A percentile compares a stretch with the other conserved stretches of the same genome.
Evolutionary conservation across 2,113 vertebrate species (phyloP).

Genomic region (Zootoca vivipara): DNA sequence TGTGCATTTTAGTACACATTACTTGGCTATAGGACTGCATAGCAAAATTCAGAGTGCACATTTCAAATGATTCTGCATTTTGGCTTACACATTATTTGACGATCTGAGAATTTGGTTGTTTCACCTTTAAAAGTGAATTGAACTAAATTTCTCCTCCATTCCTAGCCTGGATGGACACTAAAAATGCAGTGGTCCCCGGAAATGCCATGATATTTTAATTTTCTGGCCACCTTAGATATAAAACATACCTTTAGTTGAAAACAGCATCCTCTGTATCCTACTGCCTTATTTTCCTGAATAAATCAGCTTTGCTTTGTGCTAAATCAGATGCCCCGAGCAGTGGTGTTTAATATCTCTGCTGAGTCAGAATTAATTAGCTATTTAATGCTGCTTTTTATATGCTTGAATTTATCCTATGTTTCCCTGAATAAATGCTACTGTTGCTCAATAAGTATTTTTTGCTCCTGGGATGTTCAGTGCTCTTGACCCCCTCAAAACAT

Average conservation of each 20-base stretch:
- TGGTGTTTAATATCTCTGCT: slow-evolving; percentile 19
- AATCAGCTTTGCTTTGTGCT: neutral
- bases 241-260: neutral
- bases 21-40: neutral
- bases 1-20: no score
- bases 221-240: neutral
- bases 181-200: no score
- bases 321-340: neutral
- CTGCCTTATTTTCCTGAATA: slow-evolving; percentile 2
- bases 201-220: neutral
- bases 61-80: neutral
- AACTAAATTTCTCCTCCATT: no score
- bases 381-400: slow-evolving; percentile 21
- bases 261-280: neutral
- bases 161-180: neutral
- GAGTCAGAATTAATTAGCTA: slow-evolving; percentile 4
- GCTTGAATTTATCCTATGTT: neutral
- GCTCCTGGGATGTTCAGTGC: neutral
- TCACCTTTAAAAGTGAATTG: neutral
- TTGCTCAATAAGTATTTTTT: neutral
- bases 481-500: neutral
- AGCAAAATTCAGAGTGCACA: neutral
- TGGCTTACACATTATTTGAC: neutral
- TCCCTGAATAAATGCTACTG: neutral
- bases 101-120: neutral